Percentiles rank a stretch among this genome's conserved stretches.
Conservation (phyloP, 2,797 vertebrate genomes). For the Masticophis lateralis region DNA sequence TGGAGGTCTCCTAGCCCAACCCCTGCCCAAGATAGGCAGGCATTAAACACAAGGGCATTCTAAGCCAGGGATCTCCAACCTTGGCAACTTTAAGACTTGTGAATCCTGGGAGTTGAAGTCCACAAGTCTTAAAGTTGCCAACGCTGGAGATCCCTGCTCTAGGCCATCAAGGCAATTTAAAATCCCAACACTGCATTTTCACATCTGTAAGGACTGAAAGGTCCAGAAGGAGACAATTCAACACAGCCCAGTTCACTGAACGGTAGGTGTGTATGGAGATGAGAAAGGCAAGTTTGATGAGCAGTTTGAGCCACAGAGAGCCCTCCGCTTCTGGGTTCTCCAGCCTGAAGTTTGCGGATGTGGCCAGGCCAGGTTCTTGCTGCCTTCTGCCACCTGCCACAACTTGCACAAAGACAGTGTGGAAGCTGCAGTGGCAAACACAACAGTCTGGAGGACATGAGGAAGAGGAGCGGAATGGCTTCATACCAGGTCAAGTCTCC, state of each 20-base stretch:
- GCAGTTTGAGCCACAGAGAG: neutral
- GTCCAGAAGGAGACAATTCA: neutral
- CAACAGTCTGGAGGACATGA: neutral
- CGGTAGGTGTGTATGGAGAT: neutral
- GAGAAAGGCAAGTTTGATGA: neutral
- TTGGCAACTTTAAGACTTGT: no score
- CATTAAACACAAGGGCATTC: fast-evolving
- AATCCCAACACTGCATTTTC: neutral
- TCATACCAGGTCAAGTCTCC: neutral
- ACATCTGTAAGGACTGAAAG: no score
- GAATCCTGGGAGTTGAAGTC: no score
- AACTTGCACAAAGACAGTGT: neutral
- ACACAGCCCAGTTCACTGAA: neutral
- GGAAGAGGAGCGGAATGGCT: neutral
- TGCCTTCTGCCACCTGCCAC: neutral
- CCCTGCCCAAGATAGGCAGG: neutral
- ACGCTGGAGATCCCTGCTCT: no score
- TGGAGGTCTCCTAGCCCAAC: neutral
- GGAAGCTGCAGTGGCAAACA: neutral
- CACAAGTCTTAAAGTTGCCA: no score
- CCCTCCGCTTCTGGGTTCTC: neutral
- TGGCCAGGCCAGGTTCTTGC: neutral
- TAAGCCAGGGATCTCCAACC: neutral
- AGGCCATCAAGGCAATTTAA: neutral
- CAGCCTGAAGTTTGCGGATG: neutral